Conservation (phyloP, 1,140 invertebrate species). For the Triops cancriformis region DNA sequence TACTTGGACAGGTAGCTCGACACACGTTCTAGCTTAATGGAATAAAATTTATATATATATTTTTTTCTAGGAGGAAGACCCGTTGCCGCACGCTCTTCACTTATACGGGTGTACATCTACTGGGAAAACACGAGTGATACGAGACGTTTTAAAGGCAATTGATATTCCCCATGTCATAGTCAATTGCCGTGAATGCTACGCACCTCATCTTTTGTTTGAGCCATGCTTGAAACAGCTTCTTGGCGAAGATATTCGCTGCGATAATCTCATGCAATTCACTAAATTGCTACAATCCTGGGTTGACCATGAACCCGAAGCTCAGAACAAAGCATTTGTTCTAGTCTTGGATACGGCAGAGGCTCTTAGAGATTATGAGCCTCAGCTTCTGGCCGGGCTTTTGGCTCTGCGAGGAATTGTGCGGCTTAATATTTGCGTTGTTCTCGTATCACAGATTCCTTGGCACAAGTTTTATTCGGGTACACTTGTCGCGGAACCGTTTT, state of each 20-base stretch:
- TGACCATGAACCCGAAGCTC: neutral
- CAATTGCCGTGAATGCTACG: constrained; percentile 75
- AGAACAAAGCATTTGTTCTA: constrained; percentile 33
- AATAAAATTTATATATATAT: neutral
- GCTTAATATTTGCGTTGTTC: constrained; percentile 62
- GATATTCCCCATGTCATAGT: constrained; percentile 51
- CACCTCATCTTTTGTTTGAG: constrained; percentile 64
- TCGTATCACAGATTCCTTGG: constrained; percentile 65
- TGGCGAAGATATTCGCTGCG: constrained; percentile 47
- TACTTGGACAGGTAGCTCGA: constrained; percentile 5
- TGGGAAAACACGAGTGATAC: constrained; percentile 64
- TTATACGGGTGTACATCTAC: constrained; percentile 67
- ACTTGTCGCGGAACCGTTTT: constrained; percentile 61
- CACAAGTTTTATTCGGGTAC: constrained; percentile 65
- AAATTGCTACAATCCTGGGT: constrained; percentile 40
- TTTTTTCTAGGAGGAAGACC: constrained; percentile 40
- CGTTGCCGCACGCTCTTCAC: constrained; percentile 56
- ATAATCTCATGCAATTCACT: constrained; percentile 65
- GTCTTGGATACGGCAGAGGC: constrained; percentile 71
- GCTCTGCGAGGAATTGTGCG: constrained; percentile 61
- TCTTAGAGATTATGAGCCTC: constrained; percentile 54
- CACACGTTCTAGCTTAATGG: neutral
- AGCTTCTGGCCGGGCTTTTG: constrained; percentile 59
- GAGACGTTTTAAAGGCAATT: constrained; percentile 48
- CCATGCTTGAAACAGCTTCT: constrained; percentile 56